These are phyloP conservation scores for Leucopsar rothschildi DNA, from an alignment of 2,113 vertebrate species.

Conservation along the genomic window DNA sequence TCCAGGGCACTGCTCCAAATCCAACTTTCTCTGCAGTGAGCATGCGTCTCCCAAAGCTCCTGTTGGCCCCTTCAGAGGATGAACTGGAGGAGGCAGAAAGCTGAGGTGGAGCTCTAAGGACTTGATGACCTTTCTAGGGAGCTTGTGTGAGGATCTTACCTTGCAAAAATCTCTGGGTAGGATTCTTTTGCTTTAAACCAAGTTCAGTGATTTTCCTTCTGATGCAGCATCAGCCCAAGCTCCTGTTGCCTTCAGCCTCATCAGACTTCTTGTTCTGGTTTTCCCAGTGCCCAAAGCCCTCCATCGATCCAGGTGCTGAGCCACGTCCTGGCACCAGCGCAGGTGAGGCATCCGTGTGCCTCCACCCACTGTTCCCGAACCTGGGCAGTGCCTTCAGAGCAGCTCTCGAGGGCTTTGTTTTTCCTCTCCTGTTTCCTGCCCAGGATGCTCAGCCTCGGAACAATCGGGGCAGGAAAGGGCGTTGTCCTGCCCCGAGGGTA, in stretches of 20 bases:
- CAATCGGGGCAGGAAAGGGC: not conserved
- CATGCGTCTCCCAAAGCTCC: not conserved
- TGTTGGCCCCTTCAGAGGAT: rapidly evolving
- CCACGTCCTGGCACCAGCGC: rapidly evolving
- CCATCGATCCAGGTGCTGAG: not conserved
- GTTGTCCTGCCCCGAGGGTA: not conserved
- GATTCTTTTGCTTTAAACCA: not conserved
- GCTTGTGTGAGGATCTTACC: not conserved
- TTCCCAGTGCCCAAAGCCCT: not conserved
- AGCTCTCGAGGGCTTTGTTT: not conserved
- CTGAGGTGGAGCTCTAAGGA: not conserved
- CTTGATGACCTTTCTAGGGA: not conserved
- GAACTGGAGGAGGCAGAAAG: not conserved
- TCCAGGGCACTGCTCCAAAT: not conserved
- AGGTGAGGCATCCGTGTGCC: rapidly evolving
- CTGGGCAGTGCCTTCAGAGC: not conserved
- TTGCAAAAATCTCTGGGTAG: not conserved
- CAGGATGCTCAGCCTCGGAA: not conserved
- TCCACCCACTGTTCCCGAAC: not conserved
- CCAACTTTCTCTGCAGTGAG: rapidly evolving
- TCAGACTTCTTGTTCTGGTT: not conserved
- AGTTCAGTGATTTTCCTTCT: not conserved
- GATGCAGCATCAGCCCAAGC: not conserved
- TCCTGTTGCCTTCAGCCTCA: not conserved
- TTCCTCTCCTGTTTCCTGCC: not conserved